Conservation (phyloP, 2,888 invertebrate species). For the Lampropteryx suffumata region DNA sequence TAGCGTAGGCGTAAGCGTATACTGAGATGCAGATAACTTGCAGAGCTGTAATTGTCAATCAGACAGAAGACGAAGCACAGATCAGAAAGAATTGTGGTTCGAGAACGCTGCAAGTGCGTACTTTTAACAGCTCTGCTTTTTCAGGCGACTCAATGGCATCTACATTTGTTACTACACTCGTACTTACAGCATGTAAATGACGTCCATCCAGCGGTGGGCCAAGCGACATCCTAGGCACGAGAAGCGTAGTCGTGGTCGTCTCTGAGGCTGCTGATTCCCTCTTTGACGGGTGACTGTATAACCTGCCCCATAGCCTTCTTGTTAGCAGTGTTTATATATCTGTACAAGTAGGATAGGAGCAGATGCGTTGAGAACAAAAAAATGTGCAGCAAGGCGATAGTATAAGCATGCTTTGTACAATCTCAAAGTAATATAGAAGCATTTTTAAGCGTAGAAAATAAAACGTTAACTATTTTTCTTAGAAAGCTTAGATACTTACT, state of each 20-base stretch:
- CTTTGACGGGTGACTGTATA: slow-evolving; percentile 89
- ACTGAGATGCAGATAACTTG: no score
- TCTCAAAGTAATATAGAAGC: background rate
- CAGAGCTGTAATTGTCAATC: no score
- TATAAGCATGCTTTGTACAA: slow-evolving; percentile 13
- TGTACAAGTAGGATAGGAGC: slow-evolving; percentile 33
- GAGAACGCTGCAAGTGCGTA: no score
- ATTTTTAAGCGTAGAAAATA: background rate
- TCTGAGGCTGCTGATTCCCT: slow-evolving; percentile 91
- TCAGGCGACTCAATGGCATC: no score
- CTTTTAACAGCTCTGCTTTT: no score
- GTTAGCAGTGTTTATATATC: slow-evolving; percentile 46
- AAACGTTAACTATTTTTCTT: no score
- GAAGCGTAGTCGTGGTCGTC: slow-evolving; percentile 89
- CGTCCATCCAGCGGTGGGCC: slow-evolving; percentile 67
- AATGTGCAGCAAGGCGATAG: slow-evolving; percentile 19
- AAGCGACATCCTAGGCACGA: slow-evolving; percentile 76
- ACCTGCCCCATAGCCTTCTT: slow-evolving; percentile 74
- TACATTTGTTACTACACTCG: slow-evolving; percentile 10
- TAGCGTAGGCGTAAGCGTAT: no score
- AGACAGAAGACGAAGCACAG: no score
- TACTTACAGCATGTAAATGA: slow-evolving; percentile 72
- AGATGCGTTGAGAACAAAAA: slow-evolving; percentile 23
- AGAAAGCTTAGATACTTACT: no score
- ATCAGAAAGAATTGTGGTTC: no score